Evolutionary conservation across 2,797 vertebrate genomes (phyloP).

Genomic region (Myiotriccus ornatus): DNA sequence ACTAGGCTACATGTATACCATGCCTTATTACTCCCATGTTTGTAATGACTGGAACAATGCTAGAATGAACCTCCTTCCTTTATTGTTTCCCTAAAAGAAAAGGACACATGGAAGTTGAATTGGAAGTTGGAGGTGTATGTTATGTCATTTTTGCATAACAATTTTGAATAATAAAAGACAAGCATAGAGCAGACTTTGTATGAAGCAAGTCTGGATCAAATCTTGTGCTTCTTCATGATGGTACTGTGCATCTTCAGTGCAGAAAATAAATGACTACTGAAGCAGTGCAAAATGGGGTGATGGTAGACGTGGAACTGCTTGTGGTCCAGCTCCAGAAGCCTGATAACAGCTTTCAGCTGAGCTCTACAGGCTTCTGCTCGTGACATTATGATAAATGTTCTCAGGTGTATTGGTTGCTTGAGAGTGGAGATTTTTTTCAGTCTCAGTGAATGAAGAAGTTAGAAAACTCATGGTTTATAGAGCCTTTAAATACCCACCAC

Average conservation of each 20-base stretch:
- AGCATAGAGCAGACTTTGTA: background rate
- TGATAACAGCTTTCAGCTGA: accelerated
- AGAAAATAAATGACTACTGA: background rate
- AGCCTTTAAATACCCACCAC: background rate
- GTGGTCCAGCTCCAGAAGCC: background rate
- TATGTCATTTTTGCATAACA: background rate
- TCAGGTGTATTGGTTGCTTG: background rate
- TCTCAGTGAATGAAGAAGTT: background rate
- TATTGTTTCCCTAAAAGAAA: background rate
- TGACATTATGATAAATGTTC: background rate
- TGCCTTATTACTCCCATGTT: background rate
- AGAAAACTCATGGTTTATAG: background rate
- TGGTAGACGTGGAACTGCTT: background rate
- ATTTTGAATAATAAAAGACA: background rate
- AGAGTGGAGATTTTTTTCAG: background rate
- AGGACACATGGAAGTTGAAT: background rate
- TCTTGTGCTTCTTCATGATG: background rate
- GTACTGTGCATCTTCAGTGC: background rate
- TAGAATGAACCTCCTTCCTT: background rate
- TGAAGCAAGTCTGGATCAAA: background rate
- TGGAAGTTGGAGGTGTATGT: background rate
- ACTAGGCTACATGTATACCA: background rate
- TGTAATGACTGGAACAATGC: background rate
- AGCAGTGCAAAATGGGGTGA: background rate
- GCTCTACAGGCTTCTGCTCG: background rate